Percentiles rank a stretch among this genome's conserved stretches.
phyloP scores from a whole-genome alignment of 1,140 invertebrate species.

The Pseudomyrmex concolor region DNA sequence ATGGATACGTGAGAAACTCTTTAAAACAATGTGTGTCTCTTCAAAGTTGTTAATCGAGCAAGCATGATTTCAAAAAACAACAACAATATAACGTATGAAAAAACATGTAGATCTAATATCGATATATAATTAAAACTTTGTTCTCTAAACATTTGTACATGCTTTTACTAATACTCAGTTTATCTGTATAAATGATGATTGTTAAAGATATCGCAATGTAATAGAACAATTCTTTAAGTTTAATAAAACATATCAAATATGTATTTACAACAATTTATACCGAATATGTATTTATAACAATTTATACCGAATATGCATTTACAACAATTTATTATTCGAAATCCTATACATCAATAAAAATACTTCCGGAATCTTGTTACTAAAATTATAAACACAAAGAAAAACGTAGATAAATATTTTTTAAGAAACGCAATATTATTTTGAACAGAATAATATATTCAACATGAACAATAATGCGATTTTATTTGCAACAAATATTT shows the following conservation, averaged over 20 bases:
- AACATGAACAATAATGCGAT: constrained; percentile 24
- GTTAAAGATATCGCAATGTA: no score
- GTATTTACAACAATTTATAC: no score
- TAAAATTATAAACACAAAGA: neutral
- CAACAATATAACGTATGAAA: neutral
- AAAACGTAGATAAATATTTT: neutral
- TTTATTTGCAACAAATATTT: constrained; percentile 35
- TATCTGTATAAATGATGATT: no score
- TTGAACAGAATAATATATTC: constrained; percentile 9
- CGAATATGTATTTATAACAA: no score
- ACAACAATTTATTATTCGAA: neutral
- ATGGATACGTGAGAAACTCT: constrained; percentile 24
- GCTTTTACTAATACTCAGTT: no score
- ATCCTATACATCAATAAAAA: neutral
- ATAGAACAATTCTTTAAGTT: neutral
- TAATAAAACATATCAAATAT: constrained; percentile 1
- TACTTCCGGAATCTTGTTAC: neutral
- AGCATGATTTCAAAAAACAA: neutral
- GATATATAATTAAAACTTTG: neutral
- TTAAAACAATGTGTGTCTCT: constrained; percentile 12
- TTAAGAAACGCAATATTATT: neutral
- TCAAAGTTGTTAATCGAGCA: constrained; percentile 27
- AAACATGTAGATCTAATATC: neutral
- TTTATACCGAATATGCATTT: neutral
- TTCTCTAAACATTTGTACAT: no score